Base-by-base conservation (phyloP, 1,140 invertebrate species). In the Drosophila elegans region DNA sequence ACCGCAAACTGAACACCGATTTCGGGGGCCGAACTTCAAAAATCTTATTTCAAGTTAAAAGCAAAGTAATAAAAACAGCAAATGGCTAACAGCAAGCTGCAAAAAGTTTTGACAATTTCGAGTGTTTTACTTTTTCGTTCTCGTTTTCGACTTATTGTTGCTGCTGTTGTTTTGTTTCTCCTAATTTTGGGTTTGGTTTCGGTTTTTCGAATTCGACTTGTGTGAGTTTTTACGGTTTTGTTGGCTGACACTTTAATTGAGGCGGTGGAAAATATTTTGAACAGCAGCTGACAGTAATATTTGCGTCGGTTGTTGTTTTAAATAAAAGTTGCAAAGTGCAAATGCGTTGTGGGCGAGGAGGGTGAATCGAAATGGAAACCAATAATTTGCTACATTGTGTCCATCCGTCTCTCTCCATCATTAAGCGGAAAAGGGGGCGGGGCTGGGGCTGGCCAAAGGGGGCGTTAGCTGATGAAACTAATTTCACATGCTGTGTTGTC, bases 401-500 rank as follows among this genome's bases (percentile, higher is more conserved):
- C n/a, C 13, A 25, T 34, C n/a, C 53, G 32, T 36, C 7, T 9
- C 16, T 32, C 13, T 55, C 21, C 39, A 21, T 21, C 29, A 36
- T 10, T 44, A 32, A 13, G 34, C 16, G 38, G 55, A n/a, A 45
- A 9, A 41, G 11, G 29, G 45, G 57, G 29, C 38, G 78, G 57
- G 59, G 27, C 27, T 32, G 25, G 9, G 21, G 32, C 16, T 21
- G 16, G 16, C 16, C 16, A 32, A 32, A 16, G 32, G 39, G 41
- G 45, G 41, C 46, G 42, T 16, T 16, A 25, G 45, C 56, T 63
- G 53, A 38, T 76, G 73, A 78, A 86, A 83, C 83, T 88, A 86
- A 86, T 86, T 86, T 79, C 49, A 79, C 63, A 83, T 88, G 78
- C 69, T 85, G 74, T 83, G 71, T 86, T 88, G 79, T 79, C 75